phyloP scores from a whole-genome alignment of 2,797 vertebrate species.

The Pelobates cultripes region DNA sequence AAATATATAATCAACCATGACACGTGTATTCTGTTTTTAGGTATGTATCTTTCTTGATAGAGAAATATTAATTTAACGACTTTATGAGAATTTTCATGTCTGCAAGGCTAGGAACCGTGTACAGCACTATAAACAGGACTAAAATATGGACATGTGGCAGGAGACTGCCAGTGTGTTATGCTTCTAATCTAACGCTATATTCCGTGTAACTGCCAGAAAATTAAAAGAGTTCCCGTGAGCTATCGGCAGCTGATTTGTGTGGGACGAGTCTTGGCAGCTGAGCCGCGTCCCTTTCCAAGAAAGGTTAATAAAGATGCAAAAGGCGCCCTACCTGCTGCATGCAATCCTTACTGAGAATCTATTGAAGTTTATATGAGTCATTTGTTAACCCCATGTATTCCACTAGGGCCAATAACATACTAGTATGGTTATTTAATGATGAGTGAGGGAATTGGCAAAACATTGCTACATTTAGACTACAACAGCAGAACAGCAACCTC shows the following conservation, averaged over 20 bases:
- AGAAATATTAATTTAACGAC: not conserved
- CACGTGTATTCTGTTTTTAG: too few species aligned
- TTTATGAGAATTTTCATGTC: not conserved
- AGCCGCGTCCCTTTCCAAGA: slow-evolving; percentile 28
- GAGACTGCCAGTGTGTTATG: not conserved
- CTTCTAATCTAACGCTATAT: slow-evolving; percentile 5
- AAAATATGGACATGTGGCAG: not conserved
- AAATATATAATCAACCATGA: too few species aligned
- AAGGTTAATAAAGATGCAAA: slow-evolving; percentile 15
- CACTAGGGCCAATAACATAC: not conserved
- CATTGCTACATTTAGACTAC: too few species aligned
- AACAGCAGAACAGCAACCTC: too few species aligned
- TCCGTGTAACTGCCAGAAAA: slow-evolving; percentile 14
- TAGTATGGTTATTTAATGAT: too few species aligned
- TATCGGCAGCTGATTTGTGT: slow-evolving; percentile 42
- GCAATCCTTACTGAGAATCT: not conserved
- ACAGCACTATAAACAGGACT: not conserved
- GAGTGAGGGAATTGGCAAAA: too few species aligned
- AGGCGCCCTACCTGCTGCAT: slow-evolving; percentile 6
- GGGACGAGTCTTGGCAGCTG: slow-evolving; percentile 33
- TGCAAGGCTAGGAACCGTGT: not conserved
- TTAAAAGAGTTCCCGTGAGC: slow-evolving; percentile 32
- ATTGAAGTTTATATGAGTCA: too few species aligned
- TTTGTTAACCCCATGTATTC: not conserved
- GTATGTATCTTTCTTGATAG: not conserved